Percentiles rank a stretch among this genome's conserved stretches.
Conservation (phyloP, 1,140 invertebrate species). For the Augochlora pura region DNA sequence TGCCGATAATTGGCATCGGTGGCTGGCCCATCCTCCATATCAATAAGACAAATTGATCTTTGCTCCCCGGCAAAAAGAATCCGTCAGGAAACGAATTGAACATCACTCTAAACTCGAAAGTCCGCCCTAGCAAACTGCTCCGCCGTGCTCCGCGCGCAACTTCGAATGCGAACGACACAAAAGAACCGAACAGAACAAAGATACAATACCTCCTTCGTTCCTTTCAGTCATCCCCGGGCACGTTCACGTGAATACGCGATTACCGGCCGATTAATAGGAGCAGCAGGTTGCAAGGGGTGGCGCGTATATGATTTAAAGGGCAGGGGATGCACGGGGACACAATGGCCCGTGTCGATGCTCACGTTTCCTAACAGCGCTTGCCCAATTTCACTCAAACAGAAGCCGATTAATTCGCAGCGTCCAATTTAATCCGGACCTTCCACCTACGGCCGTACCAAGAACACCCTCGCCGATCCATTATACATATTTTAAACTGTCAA, state of each 20-base stretch:
- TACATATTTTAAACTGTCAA: slow-evolving; percentile 81
- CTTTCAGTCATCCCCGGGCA: slow-evolving; percentile 18
- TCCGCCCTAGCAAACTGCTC: not conserved
- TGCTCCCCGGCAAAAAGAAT: not conserved
- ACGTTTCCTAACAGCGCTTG: slow-evolving; percentile 78
- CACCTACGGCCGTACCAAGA: slow-evolving; percentile 6
- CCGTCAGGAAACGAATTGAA: slow-evolving; percentile 3
- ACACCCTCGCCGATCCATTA: slow-evolving; percentile 69
- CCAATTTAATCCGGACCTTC: slow-evolving; percentile 78
- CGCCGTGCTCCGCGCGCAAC: not conserved
- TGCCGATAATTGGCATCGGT: too few species aligned
- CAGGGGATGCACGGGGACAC: slow-evolving; percentile 57
- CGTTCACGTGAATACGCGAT: slow-evolving; percentile 44
- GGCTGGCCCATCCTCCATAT: not conserved
- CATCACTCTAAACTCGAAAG: not conserved
- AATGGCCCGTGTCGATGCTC: slow-evolving; percentile 72
- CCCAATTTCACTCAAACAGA: slow-evolving; percentile 81
- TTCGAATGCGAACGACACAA: slow-evolving; percentile 14
- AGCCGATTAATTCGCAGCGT: slow-evolving; percentile 80
- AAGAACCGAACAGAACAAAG: slow-evolving; percentile 29
- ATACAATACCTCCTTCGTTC: slow-evolving; percentile 46
- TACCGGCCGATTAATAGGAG: slow-evolving; percentile 47
- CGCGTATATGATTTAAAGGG: slow-evolving; percentile 48
- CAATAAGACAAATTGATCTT: not conserved
- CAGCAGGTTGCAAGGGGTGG: slow-evolving; percentile 45